These are phyloP conservation scores for Xenus cinereus DNA, from an alignment of 2,113 vertebrate genomes.

Conservation along the genomic window DNA sequence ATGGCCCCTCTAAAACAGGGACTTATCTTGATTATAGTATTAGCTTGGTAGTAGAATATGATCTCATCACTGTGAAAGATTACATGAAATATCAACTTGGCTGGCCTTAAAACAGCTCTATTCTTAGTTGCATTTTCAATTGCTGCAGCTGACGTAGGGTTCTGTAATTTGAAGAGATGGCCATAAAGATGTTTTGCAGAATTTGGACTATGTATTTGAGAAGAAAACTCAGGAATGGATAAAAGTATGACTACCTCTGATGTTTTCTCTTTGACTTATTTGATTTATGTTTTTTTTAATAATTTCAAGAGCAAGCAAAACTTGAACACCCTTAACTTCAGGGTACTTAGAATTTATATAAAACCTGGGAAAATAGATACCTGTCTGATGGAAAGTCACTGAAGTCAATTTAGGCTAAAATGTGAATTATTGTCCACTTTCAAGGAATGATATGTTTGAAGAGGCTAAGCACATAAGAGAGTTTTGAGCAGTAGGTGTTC, in stretches of 20 bases:
- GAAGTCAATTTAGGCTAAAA: not conserved
- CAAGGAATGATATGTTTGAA: not conserved
- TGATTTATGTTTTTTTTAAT: not conserved
- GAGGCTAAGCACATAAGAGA: not conserved
- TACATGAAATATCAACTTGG: constrained; percentile 68
- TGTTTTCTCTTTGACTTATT: not conserved
- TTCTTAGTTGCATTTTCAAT: constrained; percentile 59
- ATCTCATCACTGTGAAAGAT: constrained; percentile 68
- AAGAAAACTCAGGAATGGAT: not conserved
- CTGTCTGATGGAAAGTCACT: not conserved
- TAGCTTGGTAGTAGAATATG: constrained; percentile 63
- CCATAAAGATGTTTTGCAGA: constrained; percentile 54
- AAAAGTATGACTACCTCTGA: not conserved
- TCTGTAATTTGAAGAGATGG: constrained; percentile 59
- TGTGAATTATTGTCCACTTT: not conserved
- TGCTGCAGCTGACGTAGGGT: constrained; percentile 34
- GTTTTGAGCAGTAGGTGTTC: not conserved
- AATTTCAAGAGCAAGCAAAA: not conserved
- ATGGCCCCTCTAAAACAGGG: constrained; percentile 8
- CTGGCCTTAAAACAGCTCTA: constrained; percentile 50
- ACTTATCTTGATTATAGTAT: constrained; percentile 61
- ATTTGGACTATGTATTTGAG: not conserved
- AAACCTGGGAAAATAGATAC: not conserved
- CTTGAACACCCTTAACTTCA: not conserved
- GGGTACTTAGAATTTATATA: not conserved